phyloP scores from a whole-genome alignment of 2,888 invertebrate genomes.

The Arctia plantaginis region DNA sequence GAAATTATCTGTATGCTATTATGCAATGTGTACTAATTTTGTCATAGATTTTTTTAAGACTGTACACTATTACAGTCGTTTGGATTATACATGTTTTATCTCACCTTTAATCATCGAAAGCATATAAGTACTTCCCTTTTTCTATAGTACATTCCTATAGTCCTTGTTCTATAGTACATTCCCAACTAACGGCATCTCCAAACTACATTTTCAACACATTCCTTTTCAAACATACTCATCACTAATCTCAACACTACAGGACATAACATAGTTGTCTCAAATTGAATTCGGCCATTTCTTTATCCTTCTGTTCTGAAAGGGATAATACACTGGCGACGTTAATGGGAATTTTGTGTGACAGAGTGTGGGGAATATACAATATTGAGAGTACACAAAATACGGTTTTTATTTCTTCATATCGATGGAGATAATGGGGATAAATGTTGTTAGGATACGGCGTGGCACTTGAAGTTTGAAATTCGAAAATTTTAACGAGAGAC shows the following conservation, averaged over 20 bases:
- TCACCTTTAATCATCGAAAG: not conserved
- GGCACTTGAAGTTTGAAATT: constrained; percentile 6
- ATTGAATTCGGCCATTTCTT: constrained; percentile 34
- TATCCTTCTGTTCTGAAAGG: constrained; percentile 27
- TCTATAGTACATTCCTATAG: too few relatives aligned
- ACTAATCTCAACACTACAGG: not conserved
- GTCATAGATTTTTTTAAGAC: too few relatives aligned
- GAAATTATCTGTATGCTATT: too few relatives aligned
- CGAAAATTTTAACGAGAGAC: not conserved
- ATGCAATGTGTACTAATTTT: too few relatives aligned
- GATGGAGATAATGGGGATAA: not conserved
- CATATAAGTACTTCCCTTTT: too few relatives aligned
- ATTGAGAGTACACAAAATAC: constrained; percentile 23
- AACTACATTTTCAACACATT: not conserved
- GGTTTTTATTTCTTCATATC: constrained; percentile 23
- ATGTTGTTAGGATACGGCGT: constrained; percentile 5
- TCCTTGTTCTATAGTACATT: not conserved
- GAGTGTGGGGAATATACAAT: constrained; percentile 30
- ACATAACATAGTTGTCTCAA: constrained; percentile 28
- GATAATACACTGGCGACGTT: constrained; percentile 37
- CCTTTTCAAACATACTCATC: not conserved
- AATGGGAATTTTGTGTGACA: constrained; percentile 37
- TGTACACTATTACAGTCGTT: too few relatives aligned
- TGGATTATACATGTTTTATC: not conserved
- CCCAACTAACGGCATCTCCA: not conserved